Percentiles rank a stretch among this genome's conserved stretches.
Conservation (phyloP, 37 sponge, comb jelly and placozoan genomes). For the Ianthella basta region DNA sequence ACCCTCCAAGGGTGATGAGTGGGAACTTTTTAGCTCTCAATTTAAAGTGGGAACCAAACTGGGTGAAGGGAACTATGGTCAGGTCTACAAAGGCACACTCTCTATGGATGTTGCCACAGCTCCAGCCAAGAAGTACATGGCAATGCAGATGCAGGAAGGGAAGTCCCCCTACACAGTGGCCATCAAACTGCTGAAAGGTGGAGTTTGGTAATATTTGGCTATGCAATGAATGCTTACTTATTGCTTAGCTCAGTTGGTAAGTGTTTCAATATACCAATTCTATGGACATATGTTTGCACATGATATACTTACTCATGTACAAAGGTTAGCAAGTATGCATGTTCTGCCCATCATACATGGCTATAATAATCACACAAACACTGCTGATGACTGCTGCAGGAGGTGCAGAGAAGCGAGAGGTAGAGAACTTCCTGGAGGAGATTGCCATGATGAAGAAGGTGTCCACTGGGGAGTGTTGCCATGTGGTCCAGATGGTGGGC, state of each 20-base stretch:
- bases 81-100: not conserved
- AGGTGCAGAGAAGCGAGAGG: conserved; percentile 19
- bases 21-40: not conserved
- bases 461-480: conserved; percentile 32
- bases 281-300: too few relatives aligned
- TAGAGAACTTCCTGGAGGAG: conserved; percentile 59
- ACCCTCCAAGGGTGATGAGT: not conserved
- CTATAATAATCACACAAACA: too few relatives aligned
- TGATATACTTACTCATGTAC: too few relatives aligned
- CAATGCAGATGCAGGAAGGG: not conserved
- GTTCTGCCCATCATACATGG: too few relatives aligned
- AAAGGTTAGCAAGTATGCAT: too few relatives aligned
- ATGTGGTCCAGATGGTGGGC: conserved; percentile 76
- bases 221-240: not conserved
- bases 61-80: not conserved
- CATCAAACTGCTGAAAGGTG: not conserved
- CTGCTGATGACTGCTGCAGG: conserved; percentile 5
- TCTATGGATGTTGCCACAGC: not conserved
- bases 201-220: too few relatives aligned
- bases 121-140: not conserved
- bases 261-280: too few relatives aligned
- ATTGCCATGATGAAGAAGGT: conserved; percentile 79
- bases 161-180: not conserved
- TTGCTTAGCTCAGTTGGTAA: too few relatives aligned
- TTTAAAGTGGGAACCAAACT: not conserved